Conservation (phyloP, 2,113 vertebrate species). For the Marmota monax region DNA sequence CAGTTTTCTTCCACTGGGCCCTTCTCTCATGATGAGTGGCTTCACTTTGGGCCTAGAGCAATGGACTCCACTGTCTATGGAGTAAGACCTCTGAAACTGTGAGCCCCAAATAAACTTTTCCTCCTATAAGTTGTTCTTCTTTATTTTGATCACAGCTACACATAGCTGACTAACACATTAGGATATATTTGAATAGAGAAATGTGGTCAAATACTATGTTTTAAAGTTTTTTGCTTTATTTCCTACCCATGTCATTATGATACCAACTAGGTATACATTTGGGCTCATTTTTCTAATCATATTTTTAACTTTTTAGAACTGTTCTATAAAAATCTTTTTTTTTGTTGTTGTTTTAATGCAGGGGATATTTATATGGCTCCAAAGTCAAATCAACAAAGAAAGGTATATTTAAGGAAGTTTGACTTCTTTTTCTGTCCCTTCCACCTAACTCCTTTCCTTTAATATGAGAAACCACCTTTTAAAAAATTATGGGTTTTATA, state of each 20-base stretch:
- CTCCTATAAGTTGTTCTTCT: too few relatives aligned
- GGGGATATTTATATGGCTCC: background rate
- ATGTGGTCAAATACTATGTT: background rate
- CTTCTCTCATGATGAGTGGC: too few relatives aligned
- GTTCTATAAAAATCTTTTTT: background rate
- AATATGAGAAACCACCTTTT: background rate
- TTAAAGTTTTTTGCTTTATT: background rate
- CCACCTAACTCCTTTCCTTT: background rate
- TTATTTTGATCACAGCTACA: too few relatives aligned
- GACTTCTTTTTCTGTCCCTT: background rate
- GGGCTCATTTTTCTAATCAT: background rate
- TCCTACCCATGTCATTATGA: background rate
- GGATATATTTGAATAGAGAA: background rate
- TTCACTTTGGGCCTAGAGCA: too few relatives aligned
- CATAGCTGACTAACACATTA: background rate
- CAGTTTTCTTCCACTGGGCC: too few relatives aligned
- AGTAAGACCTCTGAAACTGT: too few relatives aligned
- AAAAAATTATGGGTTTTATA: background rate
- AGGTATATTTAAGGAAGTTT: background rate
- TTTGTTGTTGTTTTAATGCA: background rate
- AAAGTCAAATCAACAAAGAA: slow-evolving; percentile 10
- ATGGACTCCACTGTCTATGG: too few relatives aligned
- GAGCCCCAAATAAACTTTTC: too few relatives aligned
- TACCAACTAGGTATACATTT: background rate
- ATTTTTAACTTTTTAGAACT: background rate